phyloP scores from a whole-genome alignment of 2,113 vertebrate species.

The Oryzias curvinotus region DNA sequence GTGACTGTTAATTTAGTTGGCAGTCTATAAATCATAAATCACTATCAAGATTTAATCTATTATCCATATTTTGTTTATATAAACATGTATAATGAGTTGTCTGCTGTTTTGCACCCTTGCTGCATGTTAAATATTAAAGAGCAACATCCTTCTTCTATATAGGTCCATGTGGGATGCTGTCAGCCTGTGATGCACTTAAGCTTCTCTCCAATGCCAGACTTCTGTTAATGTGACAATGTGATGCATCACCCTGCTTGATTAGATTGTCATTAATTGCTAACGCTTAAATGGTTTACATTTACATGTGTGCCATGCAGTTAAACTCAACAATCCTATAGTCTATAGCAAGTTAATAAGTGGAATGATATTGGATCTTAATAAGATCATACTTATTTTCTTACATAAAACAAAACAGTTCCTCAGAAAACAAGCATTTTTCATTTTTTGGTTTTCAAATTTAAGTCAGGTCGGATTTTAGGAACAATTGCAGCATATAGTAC shows the following conservation, averaged over 20 bases:
- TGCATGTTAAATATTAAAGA: conserved; percentile 31
- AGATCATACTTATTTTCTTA: too few species aligned
- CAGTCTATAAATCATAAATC: conserved; percentile 21
- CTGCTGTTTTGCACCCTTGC: conserved; percentile 5
- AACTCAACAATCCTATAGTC: conserved; percentile 11
- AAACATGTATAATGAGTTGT: conserved; percentile 7
- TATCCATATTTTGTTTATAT: conserved; percentile 17
- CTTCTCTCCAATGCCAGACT: conserved; percentile 6
- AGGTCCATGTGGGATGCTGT: conserved; percentile 3
- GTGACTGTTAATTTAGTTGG: conserved; percentile 13
- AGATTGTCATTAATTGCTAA: conserved; percentile 26
- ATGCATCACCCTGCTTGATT: conserved; percentile 13
- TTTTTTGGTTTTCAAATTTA: conserved; percentile 13
- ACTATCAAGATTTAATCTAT: conserved; percentile 21
- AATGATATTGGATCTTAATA: too few species aligned
- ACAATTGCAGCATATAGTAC: conserved; percentile 9
- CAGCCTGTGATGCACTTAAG: conserved; percentile 38
- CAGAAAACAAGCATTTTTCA: too few species aligned
- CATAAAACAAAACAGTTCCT: too few species aligned
- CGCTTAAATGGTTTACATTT: conserved; percentile 33
- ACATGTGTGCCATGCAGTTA: conserved; percentile 7
- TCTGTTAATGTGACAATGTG: conserved; percentile 43
- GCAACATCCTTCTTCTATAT: conserved; percentile 1
- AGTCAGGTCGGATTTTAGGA: conserved; percentile 16
- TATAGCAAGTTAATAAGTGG: too few species aligned